These are phyloP conservation scores for Synanthedon andrenaeformis DNA, from an alignment of 2,888 invertebrate genomes.

Conservation along the genomic window DNA sequence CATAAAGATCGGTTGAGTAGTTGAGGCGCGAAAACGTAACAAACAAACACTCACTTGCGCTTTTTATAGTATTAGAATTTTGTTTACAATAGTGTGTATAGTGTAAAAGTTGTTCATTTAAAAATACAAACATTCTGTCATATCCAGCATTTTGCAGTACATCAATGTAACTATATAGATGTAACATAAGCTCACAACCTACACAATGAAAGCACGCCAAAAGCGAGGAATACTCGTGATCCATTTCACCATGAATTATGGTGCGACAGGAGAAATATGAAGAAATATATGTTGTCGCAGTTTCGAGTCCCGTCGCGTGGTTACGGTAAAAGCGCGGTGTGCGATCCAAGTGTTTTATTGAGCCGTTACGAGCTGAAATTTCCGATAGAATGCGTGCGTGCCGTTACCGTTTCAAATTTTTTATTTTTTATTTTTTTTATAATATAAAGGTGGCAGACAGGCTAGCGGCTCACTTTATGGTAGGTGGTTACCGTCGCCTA, in stretches of 20 bases:
- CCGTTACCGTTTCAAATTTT: no score
- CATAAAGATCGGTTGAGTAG: no score
- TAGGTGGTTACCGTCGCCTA: no score
- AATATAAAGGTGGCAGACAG: no score
- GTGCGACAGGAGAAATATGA: constrained; percentile 37
- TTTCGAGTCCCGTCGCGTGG: constrained; percentile 6
- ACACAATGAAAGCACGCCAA: constrained; percentile 9
- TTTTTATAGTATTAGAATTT: no score
- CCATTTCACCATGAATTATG: constrained; percentile 53
- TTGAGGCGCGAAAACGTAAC: no score
- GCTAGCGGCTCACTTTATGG: no score
- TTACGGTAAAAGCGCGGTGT: neutral
- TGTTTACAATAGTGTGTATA: neutral
- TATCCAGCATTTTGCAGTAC: neutral
- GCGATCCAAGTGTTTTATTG: neutral
- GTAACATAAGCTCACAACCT: no score
- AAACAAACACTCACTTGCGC: no score
- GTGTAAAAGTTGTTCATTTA: constrained; percentile 6
- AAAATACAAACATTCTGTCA: constrained; percentile 17
- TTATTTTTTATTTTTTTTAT: no score
- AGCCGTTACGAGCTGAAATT: neutral
- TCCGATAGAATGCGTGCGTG: no score
- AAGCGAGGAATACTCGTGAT: constrained; percentile 25
- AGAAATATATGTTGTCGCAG: constrained; percentile 21
- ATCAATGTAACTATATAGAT: neutral